These are phyloP conservation scores for Pseudomyrmex gracilis DNA, from an alignment of 1,140 invertebrate species.

Conservation along the genomic window DNA sequence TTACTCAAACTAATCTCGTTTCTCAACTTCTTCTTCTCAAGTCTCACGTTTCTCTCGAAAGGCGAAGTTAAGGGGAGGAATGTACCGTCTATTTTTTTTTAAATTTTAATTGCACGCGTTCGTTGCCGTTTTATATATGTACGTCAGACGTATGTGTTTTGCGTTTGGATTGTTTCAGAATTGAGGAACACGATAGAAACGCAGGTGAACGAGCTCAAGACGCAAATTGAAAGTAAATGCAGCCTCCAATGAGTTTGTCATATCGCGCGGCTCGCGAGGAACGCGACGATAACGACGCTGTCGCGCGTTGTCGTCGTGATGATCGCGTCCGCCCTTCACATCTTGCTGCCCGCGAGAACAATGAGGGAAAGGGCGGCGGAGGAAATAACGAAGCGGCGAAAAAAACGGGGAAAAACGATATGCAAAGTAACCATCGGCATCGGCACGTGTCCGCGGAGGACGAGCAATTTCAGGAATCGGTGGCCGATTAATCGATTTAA, in stretches of 20 bases:
- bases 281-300: slow-evolving; percentile 69
- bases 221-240: slow-evolving; percentile 97
- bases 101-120: no score
- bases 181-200: slow-evolving; percentile 97
- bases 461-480: slow-evolving; percentile 31
- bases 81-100: no score
- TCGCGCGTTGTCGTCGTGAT: slow-evolving; percentile 71
- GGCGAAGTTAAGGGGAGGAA: no score
- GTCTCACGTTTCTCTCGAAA: no score
- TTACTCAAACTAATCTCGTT: no score
- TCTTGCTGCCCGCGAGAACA: slow-evolving; percentile 56
- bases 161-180: slow-evolving; percentile 88
- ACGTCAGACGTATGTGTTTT: neutral
- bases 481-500: slow-evolving; percentile 44
- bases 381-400: slow-evolving; percentile 48
- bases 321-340: slow-evolving; percentile 74
- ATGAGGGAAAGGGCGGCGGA: slow-evolving; percentile 46
- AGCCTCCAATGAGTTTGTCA: slow-evolving; percentile 91
- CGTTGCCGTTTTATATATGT: no score
- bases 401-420: slow-evolving; percentile 54
- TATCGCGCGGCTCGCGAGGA: slow-evolving; percentile 72
- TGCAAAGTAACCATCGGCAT: slow-evolving; percentile 1
- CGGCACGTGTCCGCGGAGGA: slow-evolving; percentile 38
- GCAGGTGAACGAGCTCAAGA: slow-evolving; percentile 97
- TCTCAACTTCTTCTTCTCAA: no score